phyloP scores from a whole-genome alignment of 1,140 invertebrate genomes.

The Araneus ventricosus region DNA sequence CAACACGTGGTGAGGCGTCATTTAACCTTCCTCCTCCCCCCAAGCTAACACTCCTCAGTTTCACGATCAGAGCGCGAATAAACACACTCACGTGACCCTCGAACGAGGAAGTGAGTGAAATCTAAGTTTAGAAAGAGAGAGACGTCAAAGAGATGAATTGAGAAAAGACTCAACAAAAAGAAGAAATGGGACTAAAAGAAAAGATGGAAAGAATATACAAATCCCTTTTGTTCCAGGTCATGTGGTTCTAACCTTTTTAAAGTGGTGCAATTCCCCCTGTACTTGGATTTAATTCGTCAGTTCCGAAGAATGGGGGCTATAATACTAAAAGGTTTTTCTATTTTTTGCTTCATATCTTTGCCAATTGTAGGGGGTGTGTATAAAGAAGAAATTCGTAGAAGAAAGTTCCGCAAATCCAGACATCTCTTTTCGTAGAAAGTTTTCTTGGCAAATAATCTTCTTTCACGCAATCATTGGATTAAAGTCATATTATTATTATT shows the following conservation, averaged over 20 bases:
- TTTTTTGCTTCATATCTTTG: neutral
- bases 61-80: neutral
- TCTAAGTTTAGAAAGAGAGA: neutral
- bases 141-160: slow-evolving; percentile 15
- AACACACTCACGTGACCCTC: slow-evolving; percentile 9
- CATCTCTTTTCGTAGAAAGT: neutral
- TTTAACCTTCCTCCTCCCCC: neutral
- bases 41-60: neutral
- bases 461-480: neutral
- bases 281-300: neutral
- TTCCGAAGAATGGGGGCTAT: neutral
- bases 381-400: neutral
- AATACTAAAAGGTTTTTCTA: neutral
- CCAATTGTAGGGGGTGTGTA: no score
- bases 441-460: neutral
- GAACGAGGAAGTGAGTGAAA: slow-evolving; percentile 8
- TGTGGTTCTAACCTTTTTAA: slow-evolving; percentile 1
- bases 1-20: neutral
- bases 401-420: neutral
- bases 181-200: neutral
- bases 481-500: neutral
- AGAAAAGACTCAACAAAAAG: slow-evolving; percentile 1
- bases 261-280: neutral
- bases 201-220: neutral
- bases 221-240: slow-evolving; percentile 15